Percentiles rank a stretch among this genome's conserved stretches.
These are phyloP conservation scores for Brachylomia viminalis DNA, from an alignment of 2,888 invertebrate species.

Conservation along the genomic window DNA sequence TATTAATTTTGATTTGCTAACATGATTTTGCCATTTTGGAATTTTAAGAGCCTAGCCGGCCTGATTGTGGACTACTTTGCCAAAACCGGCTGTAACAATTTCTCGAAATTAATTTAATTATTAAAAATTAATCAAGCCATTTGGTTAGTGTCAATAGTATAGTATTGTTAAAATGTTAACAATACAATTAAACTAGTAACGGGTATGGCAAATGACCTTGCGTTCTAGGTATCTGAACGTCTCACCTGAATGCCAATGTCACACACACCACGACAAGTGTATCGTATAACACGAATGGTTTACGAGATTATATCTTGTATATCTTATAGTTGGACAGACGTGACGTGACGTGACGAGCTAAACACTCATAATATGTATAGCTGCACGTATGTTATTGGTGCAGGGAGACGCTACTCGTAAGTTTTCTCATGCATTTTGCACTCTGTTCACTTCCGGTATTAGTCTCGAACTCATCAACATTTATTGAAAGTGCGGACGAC, in stretches of 20 bases:
- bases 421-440: slow-evolving; percentile 71
- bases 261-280: slow-evolving; percentile 71
- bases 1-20: slow-evolving; percentile 20
- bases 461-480: slow-evolving; percentile 58
- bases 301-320: slow-evolving; percentile 64
- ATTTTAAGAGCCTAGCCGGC: slow-evolving; percentile 12
- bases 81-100: slow-evolving; percentile 39
- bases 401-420: slow-evolving; percentile 51
- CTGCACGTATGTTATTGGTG: slow-evolving; percentile 55
- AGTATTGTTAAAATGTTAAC: slow-evolving; percentile 57
- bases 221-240: slow-evolving; percentile 80
- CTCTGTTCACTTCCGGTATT: slow-evolving; percentile 70
- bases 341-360: slow-evolving; percentile 52
- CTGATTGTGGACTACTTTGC: slow-evolving; percentile 4
- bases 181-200: slow-evolving; percentile 75
- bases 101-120: slow-evolving; percentile 27
- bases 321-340: slow-evolving; percentile 44
- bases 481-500: slow-evolving; percentile 64
- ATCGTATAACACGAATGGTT: slow-evolving; percentile 68
- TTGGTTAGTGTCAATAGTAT: slow-evolving; percentile 33
- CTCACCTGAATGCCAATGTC: slow-evolving; percentile 87
- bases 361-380: slow-evolving; percentile 36
- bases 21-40: slow-evolving; percentile 21
- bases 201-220: slow-evolving; percentile 80
- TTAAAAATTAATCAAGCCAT: slow-evolving; percentile 29